A percentile compares a stretch with the other conserved stretches of the same genome.
Evolutionary conservation across 2,888 invertebrate genomes (phyloP).

Genomic region (Galeruca laticollis): DNA sequence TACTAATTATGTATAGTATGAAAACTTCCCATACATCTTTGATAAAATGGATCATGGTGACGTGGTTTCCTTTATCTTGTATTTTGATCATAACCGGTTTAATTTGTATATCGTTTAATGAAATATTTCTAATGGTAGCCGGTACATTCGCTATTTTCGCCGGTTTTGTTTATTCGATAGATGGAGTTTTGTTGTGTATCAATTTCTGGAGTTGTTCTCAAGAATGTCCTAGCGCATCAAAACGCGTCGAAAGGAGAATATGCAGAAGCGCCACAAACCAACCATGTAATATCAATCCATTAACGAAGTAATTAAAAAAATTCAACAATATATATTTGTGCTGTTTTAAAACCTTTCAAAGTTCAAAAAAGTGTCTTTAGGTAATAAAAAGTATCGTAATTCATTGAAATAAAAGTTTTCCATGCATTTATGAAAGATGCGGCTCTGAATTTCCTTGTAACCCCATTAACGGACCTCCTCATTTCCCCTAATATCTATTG

Average conservation of each 20-base stretch:
- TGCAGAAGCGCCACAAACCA: neutral
- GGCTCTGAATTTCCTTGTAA: constrained; percentile 11
- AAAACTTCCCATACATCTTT: neutral
- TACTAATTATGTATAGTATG: neutral
- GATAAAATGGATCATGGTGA: neutral
- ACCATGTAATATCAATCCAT: neutral
- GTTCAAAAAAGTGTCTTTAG: no score
- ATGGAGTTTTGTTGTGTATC: neutral
- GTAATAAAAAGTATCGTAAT: no score
- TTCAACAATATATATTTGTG: neutral
- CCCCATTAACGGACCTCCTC: neutral
- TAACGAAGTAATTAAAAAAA: neutral
- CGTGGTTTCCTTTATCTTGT: neutral
- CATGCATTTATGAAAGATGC: no score
- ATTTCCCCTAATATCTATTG: constrained; percentile 26
- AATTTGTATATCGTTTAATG: neutral
- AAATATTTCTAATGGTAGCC: neutral
- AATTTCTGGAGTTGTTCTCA: neutral
- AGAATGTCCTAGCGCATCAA: neutral
- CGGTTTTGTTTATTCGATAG: neutral
- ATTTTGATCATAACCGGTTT: neutral
- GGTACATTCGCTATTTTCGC: neutral
- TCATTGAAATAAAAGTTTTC: no score
- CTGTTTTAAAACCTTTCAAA: no score
- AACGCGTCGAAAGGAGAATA: neutral